These are phyloP conservation scores for Brachyhypopomus occidentalis DNA, from an alignment of 2,113 vertebrate species.

Conservation along the genomic window DNA sequence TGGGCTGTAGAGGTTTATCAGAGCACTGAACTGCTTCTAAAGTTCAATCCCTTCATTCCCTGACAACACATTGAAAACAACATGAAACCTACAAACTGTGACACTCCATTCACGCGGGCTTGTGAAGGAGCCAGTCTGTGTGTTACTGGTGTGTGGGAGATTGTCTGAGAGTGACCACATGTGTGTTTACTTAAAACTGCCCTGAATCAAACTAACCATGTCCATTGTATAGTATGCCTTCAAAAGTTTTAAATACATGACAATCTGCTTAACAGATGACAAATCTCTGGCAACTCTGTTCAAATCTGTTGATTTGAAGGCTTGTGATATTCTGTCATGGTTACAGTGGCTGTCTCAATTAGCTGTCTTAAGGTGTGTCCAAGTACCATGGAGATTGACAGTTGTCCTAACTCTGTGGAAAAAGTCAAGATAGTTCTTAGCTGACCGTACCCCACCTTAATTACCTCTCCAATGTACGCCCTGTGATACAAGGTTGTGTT, in stretches of 20 bases:
- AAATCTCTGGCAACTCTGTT: background rate
- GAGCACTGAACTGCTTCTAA: background rate
- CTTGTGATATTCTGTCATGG: background rate
- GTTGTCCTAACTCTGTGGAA: background rate
- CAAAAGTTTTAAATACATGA: too few relatives aligned
- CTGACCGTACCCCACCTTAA: background rate
- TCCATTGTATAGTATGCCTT: too few relatives aligned
- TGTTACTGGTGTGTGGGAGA: too few relatives aligned
- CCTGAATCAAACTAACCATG: too few relatives aligned
- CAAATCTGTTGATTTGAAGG: background rate
- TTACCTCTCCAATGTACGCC: background rate
- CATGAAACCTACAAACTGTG: too few relatives aligned
- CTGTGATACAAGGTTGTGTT: background rate
- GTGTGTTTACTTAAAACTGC: too few relatives aligned
- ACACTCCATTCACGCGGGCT: too few relatives aligned
- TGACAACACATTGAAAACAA: too few relatives aligned
- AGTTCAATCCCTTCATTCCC: too few relatives aligned
- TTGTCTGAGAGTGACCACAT: too few relatives aligned
- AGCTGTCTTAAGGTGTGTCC: background rate
- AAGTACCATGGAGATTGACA: background rate
- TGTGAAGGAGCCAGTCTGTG: too few relatives aligned
- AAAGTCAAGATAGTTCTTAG: background rate
- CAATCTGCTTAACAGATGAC: too few relatives aligned
- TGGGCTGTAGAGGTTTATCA: background rate
- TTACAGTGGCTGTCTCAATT: background rate